A percentile compares a stretch with the other conserved stretches of the same genome.
phyloP scores from a whole-genome alignment of 2,888 invertebrate species.

The Linnaemya tessellans region DNA sequence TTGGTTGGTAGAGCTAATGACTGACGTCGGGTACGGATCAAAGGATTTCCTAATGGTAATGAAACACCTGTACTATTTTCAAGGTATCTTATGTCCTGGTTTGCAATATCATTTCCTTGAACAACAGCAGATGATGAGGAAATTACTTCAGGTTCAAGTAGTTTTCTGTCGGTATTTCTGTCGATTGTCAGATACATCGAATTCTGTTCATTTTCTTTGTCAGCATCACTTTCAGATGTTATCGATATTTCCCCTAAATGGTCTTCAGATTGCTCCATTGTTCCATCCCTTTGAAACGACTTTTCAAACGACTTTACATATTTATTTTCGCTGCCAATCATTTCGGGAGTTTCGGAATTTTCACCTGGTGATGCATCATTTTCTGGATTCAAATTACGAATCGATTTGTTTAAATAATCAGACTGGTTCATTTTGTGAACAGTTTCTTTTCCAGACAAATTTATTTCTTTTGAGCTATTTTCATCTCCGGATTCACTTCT shows the following conservation, averaged over 20 bases:
- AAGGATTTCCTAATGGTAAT: slow-evolving; percentile 76
- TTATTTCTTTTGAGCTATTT: slow-evolving; percentile 14
- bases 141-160: not conserved
- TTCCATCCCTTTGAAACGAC: not conserved
- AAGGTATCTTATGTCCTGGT: slow-evolving; percentile 73
- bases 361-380: slow-evolving; percentile 23
- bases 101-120: slow-evolving; percentile 34
- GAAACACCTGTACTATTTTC: slow-evolving; percentile 75
- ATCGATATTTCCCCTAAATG: slow-evolving; percentile 2
- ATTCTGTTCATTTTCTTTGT: slow-evolving; percentile 48
- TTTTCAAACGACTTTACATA: not conserved
- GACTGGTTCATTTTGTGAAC: slow-evolving; percentile 68
- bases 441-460: slow-evolving; percentile 65
- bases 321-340: not conserved
- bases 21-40: slow-evolving; percentile 77
- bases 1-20: slow-evolving; percentile 74
- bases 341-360: not conserved
- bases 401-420: slow-evolving; percentile 73
- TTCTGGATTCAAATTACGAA: slow-evolving; percentile 64
- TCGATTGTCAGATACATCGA: not conserved
- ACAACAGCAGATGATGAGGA: slow-evolving; percentile 14
- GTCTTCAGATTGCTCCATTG: slow-evolving; percentile 9
- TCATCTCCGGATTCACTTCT: slow-evolving; percentile 36
- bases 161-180: slow-evolving; percentile 32
- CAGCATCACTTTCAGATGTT: slow-evolving; percentile 42